phyloP scores from a whole-genome alignment of 2,797 vertebrate genomes.

The Cossypha dichroa region DNA sequence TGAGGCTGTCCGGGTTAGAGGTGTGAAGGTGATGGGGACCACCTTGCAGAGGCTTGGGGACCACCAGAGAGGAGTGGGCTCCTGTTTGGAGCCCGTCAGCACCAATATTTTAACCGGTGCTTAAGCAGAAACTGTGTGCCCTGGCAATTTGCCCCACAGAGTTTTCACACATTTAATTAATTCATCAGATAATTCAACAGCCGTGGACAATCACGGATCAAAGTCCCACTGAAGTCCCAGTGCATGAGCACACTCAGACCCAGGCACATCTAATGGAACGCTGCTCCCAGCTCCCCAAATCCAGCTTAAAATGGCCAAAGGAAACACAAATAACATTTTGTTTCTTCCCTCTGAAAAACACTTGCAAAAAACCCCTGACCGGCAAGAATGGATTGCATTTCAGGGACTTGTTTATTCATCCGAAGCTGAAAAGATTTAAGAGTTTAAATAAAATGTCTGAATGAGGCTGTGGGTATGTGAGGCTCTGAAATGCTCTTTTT shows the following conservation, averaged over 20 bases:
- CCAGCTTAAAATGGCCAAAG: background rate
- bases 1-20: background rate
- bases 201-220: fast-evolving
- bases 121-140: background rate
- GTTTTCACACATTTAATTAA: background rate
- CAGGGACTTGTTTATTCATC: slow-evolving; percentile 38
- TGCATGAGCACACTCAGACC: fast-evolving
- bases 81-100: fast-evolving
- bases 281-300: background rate
- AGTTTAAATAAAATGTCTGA: slow-evolving; percentile 58
- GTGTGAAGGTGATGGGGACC: background rate
- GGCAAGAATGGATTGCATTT: slow-evolving; percentile 44
- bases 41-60: background rate
- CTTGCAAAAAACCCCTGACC: slow-evolving; percentile 60
- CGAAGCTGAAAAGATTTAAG: slow-evolving; percentile 62
- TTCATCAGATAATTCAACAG: background rate
- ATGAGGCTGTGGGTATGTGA: slow-evolving; percentile 14
- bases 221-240: background rate
- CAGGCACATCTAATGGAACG: fast-evolving
- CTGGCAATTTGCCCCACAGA: background rate
- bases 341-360: slow-evolving; percentile 24
- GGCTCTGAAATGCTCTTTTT: slow-evolving; percentile 62
- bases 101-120: background rate
- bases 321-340: slow-evolving; percentile 35
- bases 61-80: background rate